Conservation (phyloP, 2,888 invertebrate species). For the Strigamia maritima region DNA sequence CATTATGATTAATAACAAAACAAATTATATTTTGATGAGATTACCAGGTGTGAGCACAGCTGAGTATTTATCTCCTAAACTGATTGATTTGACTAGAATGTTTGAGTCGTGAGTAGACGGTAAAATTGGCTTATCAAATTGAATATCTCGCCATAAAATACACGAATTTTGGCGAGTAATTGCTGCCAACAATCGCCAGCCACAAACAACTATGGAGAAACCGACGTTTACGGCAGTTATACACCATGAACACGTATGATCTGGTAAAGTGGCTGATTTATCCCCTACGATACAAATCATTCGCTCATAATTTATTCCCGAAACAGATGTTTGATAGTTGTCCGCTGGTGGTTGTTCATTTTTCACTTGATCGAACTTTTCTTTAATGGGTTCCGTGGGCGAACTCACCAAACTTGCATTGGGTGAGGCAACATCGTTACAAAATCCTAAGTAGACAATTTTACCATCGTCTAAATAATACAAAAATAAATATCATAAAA, state of each 20-base stretch:
- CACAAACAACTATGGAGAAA: neutral
- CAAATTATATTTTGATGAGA: too few relatives aligned
- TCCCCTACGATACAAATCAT: neutral
- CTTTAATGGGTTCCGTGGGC: neutral
- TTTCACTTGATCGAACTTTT: neutral
- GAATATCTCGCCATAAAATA: conserved; percentile 12
- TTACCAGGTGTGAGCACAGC: conserved; percentile 4
- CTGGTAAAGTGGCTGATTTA: neutral
- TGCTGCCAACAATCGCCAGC: conserved; percentile 12
- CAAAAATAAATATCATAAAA: neutral
- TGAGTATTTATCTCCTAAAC: conserved; percentile 29
- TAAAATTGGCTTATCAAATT: conserved; percentile 29
- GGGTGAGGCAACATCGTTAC: neutral
- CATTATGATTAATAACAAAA: neutral
- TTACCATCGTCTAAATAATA: neutral
- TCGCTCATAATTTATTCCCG: neutral
- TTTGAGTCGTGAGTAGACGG: neutral
- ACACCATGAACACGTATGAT: neutral
- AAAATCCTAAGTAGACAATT: conserved; percentile 8
- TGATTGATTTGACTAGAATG: neutral
- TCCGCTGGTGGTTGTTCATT: neutral
- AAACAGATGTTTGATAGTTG: neutral
- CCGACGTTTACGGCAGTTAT: neutral
- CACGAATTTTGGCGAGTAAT: neutral
- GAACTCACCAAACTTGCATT: neutral